Percentiles rank a stretch among this genome's conserved stretches.
Evolutionary conservation across 2,113 vertebrate species (phyloP).

Genomic region (Spilogale gracilis): DNA sequence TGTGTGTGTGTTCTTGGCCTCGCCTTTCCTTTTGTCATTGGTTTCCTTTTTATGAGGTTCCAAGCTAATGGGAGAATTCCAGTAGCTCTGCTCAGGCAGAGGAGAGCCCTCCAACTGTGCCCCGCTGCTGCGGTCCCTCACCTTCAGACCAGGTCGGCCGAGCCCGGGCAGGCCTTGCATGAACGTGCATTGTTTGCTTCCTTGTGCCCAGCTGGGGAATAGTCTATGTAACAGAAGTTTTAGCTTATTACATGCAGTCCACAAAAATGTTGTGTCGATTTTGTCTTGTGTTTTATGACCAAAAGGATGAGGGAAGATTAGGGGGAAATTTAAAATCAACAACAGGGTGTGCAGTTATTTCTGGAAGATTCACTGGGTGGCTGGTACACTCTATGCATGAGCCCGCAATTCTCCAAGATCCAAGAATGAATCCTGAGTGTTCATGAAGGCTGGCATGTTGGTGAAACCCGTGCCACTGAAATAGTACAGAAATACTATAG

Average conservation of each 20-base stretch:
- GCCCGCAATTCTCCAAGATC: not conserved
- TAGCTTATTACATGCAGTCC: not conserved
- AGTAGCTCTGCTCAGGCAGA: not conserved
- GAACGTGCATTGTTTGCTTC: not conserved
- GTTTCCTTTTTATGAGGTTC: not conserved
- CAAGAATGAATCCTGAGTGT: not conserved
- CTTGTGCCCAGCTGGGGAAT: not conserved
- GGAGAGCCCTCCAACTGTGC: not conserved
- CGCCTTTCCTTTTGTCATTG: not conserved
- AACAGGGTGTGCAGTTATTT: not conserved
- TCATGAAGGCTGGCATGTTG: not conserved
- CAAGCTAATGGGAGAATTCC: not conserved
- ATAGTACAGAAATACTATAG: not conserved
- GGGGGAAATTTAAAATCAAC: not conserved
- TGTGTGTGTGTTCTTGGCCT: not conserved
- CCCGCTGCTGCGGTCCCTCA: too few species aligned
- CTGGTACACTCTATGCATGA: not conserved
- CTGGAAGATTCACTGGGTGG: not conserved
- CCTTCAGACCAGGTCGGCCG: not conserved
- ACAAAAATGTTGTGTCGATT: not conserved
- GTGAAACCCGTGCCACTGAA: not conserved
- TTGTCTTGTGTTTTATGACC: not conserved
- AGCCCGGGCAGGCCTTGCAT: fast-evolving
- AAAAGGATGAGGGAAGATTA: not conserved
- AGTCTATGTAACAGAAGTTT: not conserved